These are phyloP conservation scores for Choloepus hoffmanni DNA, from an alignment of 2,113 vertebrate species.

Conservation along the genomic window DNA sequence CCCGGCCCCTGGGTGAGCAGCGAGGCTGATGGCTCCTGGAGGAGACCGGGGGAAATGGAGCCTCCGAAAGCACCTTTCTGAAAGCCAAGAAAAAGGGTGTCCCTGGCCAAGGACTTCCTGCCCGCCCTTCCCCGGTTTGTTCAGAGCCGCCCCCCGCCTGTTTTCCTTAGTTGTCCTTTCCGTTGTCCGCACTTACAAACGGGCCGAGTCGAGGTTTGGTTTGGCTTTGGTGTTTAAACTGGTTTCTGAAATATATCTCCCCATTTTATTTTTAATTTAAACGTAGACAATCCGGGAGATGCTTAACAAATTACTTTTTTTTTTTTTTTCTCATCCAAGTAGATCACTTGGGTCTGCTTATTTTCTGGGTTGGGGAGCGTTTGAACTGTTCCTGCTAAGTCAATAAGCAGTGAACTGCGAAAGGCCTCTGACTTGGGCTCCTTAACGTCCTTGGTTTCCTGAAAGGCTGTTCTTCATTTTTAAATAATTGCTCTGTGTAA, in stretches of 20 bases:
- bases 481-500: background rate
- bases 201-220: background rate
- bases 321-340: background rate
- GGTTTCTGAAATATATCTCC: background rate
- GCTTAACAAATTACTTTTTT: conserved; percentile 11
- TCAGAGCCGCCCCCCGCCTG: background rate
- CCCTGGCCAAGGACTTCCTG: background rate
- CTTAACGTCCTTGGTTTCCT: background rate
- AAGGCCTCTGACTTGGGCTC: background rate
- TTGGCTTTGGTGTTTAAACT: background rate
- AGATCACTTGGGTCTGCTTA: background rate
- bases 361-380: background rate
- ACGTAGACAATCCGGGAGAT: background rate
- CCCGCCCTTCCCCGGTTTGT: background rate
- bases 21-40: background rate
- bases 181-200: background rate
- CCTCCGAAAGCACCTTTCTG: background rate
- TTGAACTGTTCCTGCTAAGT: background rate
- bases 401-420: background rate
- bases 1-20: background rate
- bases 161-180: background rate
- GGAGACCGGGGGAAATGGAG: background rate
- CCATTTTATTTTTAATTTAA: background rate
- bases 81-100: background rate
- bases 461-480: background rate